phyloP scores from a whole-genome alignment of 2,113 vertebrate genomes.

The Anguilla rostrata region DNA sequence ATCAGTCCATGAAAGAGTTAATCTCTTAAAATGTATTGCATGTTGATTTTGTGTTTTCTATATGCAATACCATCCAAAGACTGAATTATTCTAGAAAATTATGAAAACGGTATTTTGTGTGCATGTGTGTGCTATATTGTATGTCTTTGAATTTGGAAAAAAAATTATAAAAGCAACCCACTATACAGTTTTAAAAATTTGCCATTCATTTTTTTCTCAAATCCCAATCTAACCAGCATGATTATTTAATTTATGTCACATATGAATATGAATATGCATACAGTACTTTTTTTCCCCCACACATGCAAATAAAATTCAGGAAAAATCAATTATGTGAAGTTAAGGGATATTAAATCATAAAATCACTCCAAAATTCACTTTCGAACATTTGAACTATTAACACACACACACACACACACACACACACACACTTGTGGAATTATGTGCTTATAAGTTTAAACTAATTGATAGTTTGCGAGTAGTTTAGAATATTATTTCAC shows the following conservation, averaged over 20 bases:
- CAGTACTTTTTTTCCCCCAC: not conserved
- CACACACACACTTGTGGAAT: not conserved
- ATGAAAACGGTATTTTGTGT: not conserved
- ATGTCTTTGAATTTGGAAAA: not conserved
- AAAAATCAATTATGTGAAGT: not conserved
- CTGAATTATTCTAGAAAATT: not conserved
- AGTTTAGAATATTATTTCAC: not conserved
- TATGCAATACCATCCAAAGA: not conserved
- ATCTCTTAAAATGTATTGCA: not conserved
- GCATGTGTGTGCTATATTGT: not conserved
- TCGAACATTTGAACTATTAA: not conserved
- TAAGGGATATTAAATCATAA: not conserved
- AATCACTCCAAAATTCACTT: not conserved
- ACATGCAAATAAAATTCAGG: not conserved
- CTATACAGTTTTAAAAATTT: not conserved
- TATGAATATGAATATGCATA: too few relatives aligned
- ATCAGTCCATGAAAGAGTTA: not conserved
- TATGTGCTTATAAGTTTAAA: not conserved
- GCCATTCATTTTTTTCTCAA: not conserved
- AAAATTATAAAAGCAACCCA: not conserved
- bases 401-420: too few relatives aligned
- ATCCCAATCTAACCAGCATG: not conserved
- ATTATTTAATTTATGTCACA: not conserved
- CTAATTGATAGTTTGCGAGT: too few relatives aligned
- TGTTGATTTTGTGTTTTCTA: not conserved